phyloP scores from a whole-genome alignment of 2,797 vertebrate species.

The Darevskia nairensis region DNA sequence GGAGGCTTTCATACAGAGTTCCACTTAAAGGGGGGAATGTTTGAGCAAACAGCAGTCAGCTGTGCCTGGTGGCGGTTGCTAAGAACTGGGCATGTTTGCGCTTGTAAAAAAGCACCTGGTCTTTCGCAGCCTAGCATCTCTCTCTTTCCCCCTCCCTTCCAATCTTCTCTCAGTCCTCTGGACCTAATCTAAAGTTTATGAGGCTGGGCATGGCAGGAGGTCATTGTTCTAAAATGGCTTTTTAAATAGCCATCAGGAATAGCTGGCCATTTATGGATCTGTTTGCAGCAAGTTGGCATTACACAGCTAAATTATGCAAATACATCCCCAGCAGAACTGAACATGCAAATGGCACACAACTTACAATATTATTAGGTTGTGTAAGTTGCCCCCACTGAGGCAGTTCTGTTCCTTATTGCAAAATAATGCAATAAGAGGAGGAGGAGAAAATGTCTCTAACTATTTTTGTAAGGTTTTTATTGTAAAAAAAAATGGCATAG shows the following conservation, averaged over 20 bases:
- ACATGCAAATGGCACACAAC: not conserved
- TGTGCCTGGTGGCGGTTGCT: conserved; percentile 17
- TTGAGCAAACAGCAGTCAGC: conserved; percentile 33
- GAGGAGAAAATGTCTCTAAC: not conserved
- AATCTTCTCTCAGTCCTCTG: not conserved
- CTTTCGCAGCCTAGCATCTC: not conserved
- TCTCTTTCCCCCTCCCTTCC: not conserved
- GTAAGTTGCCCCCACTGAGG: not conserved
- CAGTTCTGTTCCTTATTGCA: not conserved
- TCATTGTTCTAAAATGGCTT: conserved; percentile 18
- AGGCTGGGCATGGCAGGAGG: not conserved
- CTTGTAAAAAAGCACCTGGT: conserved; percentile 27
- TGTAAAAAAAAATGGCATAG: too few species aligned
- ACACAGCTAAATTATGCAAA: not conserved
- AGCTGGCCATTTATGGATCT: not conserved
- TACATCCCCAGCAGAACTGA: not conserved
- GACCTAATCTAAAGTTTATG: conserved; percentile 20
- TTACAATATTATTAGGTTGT: not conserved
- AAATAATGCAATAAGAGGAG: not conserved
- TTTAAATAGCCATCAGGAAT: not conserved
- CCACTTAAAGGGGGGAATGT: conserved; percentile 39
- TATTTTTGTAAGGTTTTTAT: not conserved
- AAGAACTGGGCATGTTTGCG: conserved; percentile 18
- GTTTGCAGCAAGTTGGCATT: not conserved
- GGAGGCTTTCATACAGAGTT: conserved; percentile 14